Evolutionary conservation across 2,113 vertebrate species (phyloP).

Genomic region (Anarrhichthys ocellatus): DNA sequence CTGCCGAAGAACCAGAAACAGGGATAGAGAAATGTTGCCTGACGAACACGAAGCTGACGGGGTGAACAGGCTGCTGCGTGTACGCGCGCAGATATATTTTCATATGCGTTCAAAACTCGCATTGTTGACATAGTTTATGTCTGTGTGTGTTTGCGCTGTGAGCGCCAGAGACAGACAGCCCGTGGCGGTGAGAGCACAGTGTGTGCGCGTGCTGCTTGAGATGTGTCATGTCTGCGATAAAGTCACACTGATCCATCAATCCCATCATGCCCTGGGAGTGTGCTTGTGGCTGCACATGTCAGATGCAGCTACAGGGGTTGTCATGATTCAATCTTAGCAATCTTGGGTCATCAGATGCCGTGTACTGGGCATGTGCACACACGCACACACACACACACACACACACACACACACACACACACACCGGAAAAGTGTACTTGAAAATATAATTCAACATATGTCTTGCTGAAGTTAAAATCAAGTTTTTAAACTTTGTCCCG

Average conservation of each 20-base stretch:
- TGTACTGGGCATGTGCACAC: background rate
- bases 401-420: constrained; percentile 11
- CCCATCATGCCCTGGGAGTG: constrained; percentile 64
- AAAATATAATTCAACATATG: background rate
- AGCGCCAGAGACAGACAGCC: constrained; percentile 42
- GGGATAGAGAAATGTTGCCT: constrained; percentile 28
- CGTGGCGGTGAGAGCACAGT: constrained; percentile 33
- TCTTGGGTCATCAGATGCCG: constrained; percentile 34
- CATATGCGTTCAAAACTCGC: constrained; percentile 6
- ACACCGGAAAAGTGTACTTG: background rate
- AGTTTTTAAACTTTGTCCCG: background rate
- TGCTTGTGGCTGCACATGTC: constrained; percentile 68
- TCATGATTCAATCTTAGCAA: constrained; percentile 66
- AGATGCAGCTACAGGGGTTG: constrained; percentile 68
- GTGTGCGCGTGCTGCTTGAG: constrained; percentile 47
- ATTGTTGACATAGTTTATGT: constrained; percentile 14
- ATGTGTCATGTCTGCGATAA: constrained; percentile 74
- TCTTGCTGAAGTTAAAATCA: background rate
- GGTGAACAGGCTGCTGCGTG: background rate
- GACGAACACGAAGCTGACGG: constrained; percentile 24
- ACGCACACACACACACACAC: constrained; percentile 20
- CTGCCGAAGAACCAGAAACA: constrained; percentile 26
- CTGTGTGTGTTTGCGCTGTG: constrained; percentile 11
- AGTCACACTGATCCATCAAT: constrained; percentile 71
- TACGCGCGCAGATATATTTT: background rate